Percentiles rank a stretch among this genome's conserved stretches.
Conservation (phyloP, 2,888 invertebrate species). For the Eilema sororculum region DNA sequence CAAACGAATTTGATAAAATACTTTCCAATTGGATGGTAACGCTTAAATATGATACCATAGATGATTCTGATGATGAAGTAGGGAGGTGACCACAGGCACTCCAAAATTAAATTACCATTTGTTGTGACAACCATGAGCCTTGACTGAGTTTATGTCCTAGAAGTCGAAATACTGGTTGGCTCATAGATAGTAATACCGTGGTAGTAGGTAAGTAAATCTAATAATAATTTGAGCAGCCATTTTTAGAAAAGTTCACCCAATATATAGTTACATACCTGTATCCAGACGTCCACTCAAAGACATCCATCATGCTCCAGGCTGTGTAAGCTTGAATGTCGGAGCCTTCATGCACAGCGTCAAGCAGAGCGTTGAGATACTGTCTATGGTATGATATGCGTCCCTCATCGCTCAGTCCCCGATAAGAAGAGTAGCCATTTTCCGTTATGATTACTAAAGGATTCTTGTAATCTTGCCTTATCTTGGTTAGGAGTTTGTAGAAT, state of each 20-base stretch:
- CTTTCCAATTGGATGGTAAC: too few species aligned
- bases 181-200: too few species aligned
- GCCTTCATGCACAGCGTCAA: conserved; percentile 70
- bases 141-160: too few species aligned
- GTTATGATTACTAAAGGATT: conserved; percentile 85
- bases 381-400: conserved; percentile 71
- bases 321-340: conserved; percentile 80
- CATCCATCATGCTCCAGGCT: conserved; percentile 88
- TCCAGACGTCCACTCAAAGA: conserved; percentile 87
- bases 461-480: conserved; percentile 76
- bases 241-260: not conserved
- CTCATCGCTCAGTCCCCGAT: conserved; percentile 69
- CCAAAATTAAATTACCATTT: too few species aligned
- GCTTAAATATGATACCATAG: too few species aligned
- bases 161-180: too few species aligned
- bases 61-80: too few species aligned
- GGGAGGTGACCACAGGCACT: too few species aligned
- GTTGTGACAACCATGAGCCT: too few species aligned
- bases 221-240: not conserved
- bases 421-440: conserved; percentile 83
- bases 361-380: conserved; percentile 69
- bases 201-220: too few species aligned
- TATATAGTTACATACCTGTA: conserved; percentile 71
- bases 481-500: conserved; percentile 82
- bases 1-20: too few species aligned